Conservation (phyloP, 2,113 vertebrate genomes). For the Sylvietta virens region DNA sequence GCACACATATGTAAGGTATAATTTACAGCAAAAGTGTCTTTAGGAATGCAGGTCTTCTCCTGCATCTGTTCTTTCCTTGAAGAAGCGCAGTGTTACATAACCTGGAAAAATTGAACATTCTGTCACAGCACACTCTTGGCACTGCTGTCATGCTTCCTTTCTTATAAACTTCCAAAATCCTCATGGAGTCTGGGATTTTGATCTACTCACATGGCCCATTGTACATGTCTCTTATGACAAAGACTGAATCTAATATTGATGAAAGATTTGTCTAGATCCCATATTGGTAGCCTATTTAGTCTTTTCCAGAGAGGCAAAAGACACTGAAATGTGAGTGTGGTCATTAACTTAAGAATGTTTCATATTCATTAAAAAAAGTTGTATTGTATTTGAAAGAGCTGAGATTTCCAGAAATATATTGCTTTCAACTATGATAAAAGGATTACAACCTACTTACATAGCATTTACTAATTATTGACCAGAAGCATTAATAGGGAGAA, state of each 20-base stretch:
- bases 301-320: not conserved
- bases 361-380: not conserved
- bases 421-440: not conserved
- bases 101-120: not conserved
- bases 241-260: not conserved
- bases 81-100: not conserved
- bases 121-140: not conserved
- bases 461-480: not conserved
- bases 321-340: not conserved
- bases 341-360: not conserved
- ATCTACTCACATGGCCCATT: not conserved
- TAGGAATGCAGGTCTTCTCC: not conserved
- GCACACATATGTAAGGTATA: not conserved
- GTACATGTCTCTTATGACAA: not conserved
- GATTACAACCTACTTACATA: not conserved
- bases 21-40: not conserved
- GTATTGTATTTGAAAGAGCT: not conserved
- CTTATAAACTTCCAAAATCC: not conserved
- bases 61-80: not conserved
- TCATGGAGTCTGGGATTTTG: not conserved
- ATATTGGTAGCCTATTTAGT: not conserved
- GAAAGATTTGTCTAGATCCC: not conserved
- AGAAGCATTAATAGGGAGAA: not conserved
- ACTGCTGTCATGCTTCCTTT: not conserved
- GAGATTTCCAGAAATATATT: not conserved